Conservation (phyloP, 2,888 invertebrate genomes). For the Polydrusus pterygomalis region DNA sequence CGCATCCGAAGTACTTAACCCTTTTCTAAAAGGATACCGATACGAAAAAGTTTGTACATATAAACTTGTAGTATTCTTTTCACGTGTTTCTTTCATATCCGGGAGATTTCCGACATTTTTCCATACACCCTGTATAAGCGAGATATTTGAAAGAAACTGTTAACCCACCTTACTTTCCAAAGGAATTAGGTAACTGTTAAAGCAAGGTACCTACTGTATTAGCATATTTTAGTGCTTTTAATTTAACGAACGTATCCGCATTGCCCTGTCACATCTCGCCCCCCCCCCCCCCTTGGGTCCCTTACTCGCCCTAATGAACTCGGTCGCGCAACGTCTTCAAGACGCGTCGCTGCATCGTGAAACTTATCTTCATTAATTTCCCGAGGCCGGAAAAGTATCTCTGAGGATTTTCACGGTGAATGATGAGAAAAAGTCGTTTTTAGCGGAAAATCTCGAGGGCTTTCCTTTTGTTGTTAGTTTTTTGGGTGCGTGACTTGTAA, state of each 20-base stretch:
- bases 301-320: slow-evolving; percentile 15
- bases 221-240: neutral
- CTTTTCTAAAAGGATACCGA: too few species aligned
- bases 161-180: too few species aligned
- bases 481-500: slow-evolving; percentile 29
- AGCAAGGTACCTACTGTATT: too few species aligned
- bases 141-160: too few species aligned
- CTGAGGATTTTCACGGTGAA: slow-evolving; percentile 24
- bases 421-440: slow-evolving; percentile 29
- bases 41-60: too few species aligned
- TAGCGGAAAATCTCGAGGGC: slow-evolving; percentile 23
- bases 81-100: too few species aligned
- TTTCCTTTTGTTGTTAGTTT: slow-evolving; percentile 28
- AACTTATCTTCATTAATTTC: slow-evolving; percentile 33
- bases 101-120: too few species aligned
- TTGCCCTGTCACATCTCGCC: slow-evolving; percentile 4
- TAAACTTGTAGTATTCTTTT: too few species aligned
- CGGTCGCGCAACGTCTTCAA: slow-evolving; percentile 6
- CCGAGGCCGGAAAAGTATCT: slow-evolving; percentile 22
- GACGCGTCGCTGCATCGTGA: slow-evolving; percentile 14
- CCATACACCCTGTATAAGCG: too few species aligned
- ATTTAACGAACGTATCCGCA: slow-evolving; percentile 1
- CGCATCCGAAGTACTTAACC: too few species aligned
- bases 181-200: too few species aligned
- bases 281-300: neutral